phyloP scores from a whole-genome alignment of 2,888 invertebrate genomes.

The Pilophorus perplexus region DNA sequence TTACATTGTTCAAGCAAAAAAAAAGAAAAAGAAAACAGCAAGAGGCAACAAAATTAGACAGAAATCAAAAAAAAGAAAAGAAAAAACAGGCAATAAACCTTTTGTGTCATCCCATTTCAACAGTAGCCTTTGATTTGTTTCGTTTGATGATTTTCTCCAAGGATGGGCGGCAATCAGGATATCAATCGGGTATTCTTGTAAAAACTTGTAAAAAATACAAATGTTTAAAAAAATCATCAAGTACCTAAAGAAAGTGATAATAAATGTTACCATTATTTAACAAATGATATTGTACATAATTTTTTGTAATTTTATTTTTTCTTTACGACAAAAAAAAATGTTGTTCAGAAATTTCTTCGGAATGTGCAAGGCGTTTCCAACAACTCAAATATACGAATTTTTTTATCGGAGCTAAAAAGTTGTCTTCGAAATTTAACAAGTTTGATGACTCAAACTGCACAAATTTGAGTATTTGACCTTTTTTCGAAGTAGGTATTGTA shows the following conservation, averaged over 20 bases:
- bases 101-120: too few species aligned
- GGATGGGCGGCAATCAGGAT: conserved; percentile 39
- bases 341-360: background rate
- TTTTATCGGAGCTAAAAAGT: too few species aligned
- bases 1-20: conserved; percentile 46
- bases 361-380: too few species aligned
- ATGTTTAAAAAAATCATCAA: conserved; percentile 19
- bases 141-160: conserved; percentile 14
- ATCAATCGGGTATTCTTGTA: background rate
- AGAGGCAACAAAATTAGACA: conserved; percentile 41
- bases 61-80: background rate
- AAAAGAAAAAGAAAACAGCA: too few species aligned
- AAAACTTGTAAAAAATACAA: background rate
- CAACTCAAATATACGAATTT: too few species aligned
- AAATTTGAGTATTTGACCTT: too few species aligned
- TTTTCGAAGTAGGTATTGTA: too few species aligned
- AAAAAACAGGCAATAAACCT: background rate
- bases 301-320: background rate
- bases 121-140: too few species aligned
- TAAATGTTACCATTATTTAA: conserved; percentile 29
- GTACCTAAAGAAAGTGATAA: conserved; percentile 28
- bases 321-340: background rate
- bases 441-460: too few species aligned
- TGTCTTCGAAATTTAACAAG: too few species aligned
- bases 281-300: background rate